phyloP scores from a whole-genome alignment of 2,888 invertebrate genomes.

The Clusia tigrina region DNA sequence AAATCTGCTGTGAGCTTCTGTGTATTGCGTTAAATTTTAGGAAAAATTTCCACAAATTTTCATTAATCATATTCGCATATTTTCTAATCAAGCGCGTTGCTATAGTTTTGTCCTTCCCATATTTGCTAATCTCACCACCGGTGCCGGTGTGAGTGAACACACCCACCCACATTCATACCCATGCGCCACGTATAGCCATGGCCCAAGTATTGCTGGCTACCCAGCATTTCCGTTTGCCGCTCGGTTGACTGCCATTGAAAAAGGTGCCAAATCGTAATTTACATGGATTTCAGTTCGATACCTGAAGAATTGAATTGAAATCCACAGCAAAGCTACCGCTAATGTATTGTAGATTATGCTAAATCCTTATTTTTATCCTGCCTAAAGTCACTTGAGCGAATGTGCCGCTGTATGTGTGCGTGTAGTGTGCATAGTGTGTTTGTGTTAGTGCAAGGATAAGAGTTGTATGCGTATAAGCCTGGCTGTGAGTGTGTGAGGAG shows the following conservation, averaged over 20 bases:
- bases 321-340: conserved; percentile 65
- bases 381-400: not conserved
- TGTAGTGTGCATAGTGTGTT: no score
- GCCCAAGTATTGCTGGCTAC: not conserved
- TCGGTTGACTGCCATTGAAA: conserved; percentile 25
- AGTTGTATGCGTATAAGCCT: no score
- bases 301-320: conserved; percentile 65
- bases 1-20: no score
- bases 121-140: not conserved
- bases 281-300: conserved; percentile 64
- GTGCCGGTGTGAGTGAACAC: not conserved
- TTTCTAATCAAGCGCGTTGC: conserved; percentile 47
- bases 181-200: not conserved
- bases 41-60: conserved; percentile 13
- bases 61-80: conserved; percentile 32
- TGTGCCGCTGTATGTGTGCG: no score
- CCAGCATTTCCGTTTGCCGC: not conserved
- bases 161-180: not conserved
- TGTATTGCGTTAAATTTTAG: conserved; percentile 37
- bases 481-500: no score
- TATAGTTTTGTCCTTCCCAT: no score
- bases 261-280: conserved; percentile 64
- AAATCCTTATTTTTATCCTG: not conserved
- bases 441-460: no score
- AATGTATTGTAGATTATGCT: conserved; percentile 65